Base-by-base conservation (phyloP, 2,113 vertebrate genomes). In the Heterochromis multidens region DNA sequence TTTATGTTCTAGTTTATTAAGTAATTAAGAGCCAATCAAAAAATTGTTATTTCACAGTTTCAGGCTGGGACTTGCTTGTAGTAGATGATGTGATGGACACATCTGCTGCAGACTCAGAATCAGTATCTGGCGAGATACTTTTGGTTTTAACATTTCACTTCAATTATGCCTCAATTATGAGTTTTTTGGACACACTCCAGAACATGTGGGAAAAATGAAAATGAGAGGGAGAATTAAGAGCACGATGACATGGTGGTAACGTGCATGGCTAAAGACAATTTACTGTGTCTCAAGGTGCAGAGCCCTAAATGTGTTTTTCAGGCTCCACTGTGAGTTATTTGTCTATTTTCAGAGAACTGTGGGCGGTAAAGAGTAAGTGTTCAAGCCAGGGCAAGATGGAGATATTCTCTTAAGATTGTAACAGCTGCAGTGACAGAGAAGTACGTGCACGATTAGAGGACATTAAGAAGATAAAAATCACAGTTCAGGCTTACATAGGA, bases 291-390 rank as follows among this genome's bases (percentile, higher is more conserved):
- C 83, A 93, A 93, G 92, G 91, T 94, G 84, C 83, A 89, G 65
- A 77, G 86, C 81, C 84, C 77, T 83, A 87, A 82, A 82, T 91
- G 90, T 89, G 88, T 87, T 83, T 89, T 46, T 82, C 87, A 83
- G 87, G 85, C 90, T 93, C 91, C 89, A n/a, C 91, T 83, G 60
- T 49, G 77, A 91, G 80, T 92, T 92, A 92, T 92, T 92, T 91
- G 84, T 93, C 92, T 95, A 94, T 95, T 95, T 94, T 65, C 88
- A 90, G 94, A 95, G 58, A 92, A 87, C 80, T 89, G 94, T 94
- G 72, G 94, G 94, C 90, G 91, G 89, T 77, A 76, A 82, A 79
- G 77, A 91, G 85, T 84, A 72, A 88, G 87, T 78, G 58, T 88
- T 91, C 88, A 83, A 91, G 89, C 87, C 86, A 87, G 88, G 90